These are phyloP conservation scores for Sebastes cheni DNA, from an alignment of 2,797 vertebrate species.

Conservation along the genomic window DNA sequence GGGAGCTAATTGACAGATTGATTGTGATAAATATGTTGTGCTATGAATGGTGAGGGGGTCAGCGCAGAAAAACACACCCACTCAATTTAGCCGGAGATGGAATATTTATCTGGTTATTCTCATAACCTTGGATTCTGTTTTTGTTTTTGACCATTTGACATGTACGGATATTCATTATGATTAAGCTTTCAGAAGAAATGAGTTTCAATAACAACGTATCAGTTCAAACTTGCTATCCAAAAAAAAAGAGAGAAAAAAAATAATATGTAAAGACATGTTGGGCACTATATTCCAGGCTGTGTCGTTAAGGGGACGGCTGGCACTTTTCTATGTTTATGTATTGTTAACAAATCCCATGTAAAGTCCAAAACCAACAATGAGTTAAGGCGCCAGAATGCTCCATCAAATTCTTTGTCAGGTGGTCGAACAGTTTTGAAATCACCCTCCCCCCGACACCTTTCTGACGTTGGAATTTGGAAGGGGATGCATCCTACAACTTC, in stretches of 20 bases:
- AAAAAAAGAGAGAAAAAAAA: neutral
- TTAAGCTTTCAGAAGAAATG: neutral
- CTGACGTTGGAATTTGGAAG: neutral
- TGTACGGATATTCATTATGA: slow-evolving; percentile 11
- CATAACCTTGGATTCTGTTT: slow-evolving; percentile 55
- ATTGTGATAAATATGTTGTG: slow-evolving; percentile 75
- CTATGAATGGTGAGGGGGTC: slow-evolving; percentile 46
- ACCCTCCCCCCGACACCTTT: neutral
- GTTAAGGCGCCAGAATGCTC: neutral
- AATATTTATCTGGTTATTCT: slow-evolving; percentile 59
- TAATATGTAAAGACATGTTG: neutral
- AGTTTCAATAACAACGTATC: neutral
- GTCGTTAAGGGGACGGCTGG: neutral
- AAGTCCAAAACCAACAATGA: neutral
- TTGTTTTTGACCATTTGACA: slow-evolving; percentile 17
- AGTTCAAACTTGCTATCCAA: neutral
- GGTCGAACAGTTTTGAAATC: neutral
- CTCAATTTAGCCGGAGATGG: slow-evolving; percentile 49
- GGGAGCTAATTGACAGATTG: slow-evolving; percentile 68
- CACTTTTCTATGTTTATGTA: neutral
- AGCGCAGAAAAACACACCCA: slow-evolving; percentile 37
- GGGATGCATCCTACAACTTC: neutral
- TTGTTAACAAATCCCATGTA: neutral
- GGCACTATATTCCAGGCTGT: neutral
- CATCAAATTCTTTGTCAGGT: neutral